A percentile compares a stretch with the other conserved stretches of the same genome.
phyloP scores from a whole-genome alignment of 2,113 vertebrate species.

The Seriola rivoliana region DNA sequence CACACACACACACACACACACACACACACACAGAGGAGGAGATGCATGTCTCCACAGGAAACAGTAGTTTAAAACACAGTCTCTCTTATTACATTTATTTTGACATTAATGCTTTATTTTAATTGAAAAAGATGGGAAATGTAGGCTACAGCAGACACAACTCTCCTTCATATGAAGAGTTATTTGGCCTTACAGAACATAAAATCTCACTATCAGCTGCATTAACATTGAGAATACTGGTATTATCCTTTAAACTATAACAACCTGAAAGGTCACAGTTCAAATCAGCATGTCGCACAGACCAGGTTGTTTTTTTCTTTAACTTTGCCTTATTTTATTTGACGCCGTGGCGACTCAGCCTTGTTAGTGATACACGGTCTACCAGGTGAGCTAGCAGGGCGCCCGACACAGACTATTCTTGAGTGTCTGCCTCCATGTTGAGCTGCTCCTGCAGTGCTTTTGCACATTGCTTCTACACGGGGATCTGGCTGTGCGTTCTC shows the following conservation, averaged over 20 bases:
- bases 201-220: neutral
- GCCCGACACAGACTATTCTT: neutral
- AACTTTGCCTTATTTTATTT: no score
- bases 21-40: no score
- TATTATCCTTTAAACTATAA: neutral
- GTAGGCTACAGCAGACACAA: neutral
- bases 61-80: no score
- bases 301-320: neutral
- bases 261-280: neutral
- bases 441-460: constrained; percentile 11
- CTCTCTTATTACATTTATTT: no score
- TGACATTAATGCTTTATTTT: no score
- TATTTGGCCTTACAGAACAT: neutral
- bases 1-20: no score
- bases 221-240: neutral
- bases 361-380: no score
- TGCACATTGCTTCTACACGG: constrained; percentile 5
- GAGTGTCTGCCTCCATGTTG: constrained; percentile 23
- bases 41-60: no score
- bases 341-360: no score
- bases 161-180: neutral
- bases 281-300: neutral
- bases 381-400: no score
- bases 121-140: neutral
- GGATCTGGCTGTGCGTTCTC: constrained; percentile 34